Conservation (phyloP, 2,797 vertebrate genomes). For the Phoebastria nigripes region DNA sequence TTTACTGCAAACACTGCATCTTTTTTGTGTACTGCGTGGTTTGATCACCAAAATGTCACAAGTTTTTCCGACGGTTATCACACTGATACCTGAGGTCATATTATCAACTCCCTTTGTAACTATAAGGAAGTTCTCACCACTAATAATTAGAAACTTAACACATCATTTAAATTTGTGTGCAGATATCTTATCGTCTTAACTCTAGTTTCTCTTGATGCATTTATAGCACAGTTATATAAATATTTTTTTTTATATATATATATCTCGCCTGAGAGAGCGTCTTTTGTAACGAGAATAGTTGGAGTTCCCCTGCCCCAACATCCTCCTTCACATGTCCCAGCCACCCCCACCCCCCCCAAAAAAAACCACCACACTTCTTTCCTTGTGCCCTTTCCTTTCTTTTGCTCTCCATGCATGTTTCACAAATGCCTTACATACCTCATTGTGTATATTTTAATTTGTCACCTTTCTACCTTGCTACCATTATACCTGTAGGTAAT, state of each 20-base stretch:
- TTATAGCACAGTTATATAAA: not conserved
- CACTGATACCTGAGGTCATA: not conserved
- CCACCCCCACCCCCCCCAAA: too few relatives aligned
- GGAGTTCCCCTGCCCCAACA: not conserved
- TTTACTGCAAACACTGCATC: not conserved
- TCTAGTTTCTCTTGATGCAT: not conserved
- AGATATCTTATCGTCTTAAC: not conserved
- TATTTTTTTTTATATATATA: too few relatives aligned
- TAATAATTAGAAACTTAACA: not conserved
- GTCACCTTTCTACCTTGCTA: not conserved
- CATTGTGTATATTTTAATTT: not conserved
- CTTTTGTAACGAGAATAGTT: not conserved
- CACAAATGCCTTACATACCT: not conserved
- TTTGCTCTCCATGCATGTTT: not conserved
- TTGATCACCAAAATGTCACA: not conserved
- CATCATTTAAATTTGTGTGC: not conserved
- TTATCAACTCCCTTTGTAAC: not conserved
- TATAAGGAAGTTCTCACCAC: not conserved
- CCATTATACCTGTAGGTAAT: not conserved
- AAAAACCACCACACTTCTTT: not conserved
- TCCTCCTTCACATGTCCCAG: not conserved
- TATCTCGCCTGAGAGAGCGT: accelerated
- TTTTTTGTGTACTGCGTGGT: not conserved
- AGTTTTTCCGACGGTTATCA: not conserved
- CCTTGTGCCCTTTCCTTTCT: not conserved